Evolutionary conservation across 2,113 vertebrate species (phyloP).

Genomic region (Empidonax alnorum): DNA sequence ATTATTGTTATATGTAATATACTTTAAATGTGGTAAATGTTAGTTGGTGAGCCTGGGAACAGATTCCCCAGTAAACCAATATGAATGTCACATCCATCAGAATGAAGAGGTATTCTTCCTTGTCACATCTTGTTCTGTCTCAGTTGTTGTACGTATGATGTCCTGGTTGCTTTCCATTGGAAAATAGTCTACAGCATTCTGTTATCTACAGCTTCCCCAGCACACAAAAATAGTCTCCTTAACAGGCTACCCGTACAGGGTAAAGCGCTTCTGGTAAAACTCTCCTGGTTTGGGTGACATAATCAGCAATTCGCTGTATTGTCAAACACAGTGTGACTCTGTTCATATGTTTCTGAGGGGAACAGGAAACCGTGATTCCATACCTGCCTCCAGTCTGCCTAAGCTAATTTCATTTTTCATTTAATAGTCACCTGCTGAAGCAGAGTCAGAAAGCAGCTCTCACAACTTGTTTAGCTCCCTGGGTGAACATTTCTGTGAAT

Average conservation of each 20-base stretch:
- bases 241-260: background rate
- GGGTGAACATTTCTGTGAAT: background rate
- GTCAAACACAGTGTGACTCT: background rate
- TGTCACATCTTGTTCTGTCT: background rate
- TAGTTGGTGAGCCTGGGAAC: background rate
- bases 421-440: background rate
- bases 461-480: background rate
- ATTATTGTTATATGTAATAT: background rate
- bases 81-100: background rate
- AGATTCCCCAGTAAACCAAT: background rate
- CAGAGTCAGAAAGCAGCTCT: background rate
- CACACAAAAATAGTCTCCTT: background rate
- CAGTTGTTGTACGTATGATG: accelerated
- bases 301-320: background rate
- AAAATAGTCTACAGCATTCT: background rate
- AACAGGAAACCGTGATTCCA: background rate
- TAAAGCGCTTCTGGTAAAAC: background rate
- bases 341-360: background rate
- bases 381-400: background rate
- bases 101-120: background rate
- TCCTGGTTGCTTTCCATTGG: background rate
- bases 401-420: background rate
- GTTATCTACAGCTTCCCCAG: background rate
- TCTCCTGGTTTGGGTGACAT: background rate
- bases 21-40: background rate